A percentile compares a stretch with the other conserved stretches of the same genome.
Evolutionary conservation across 53 echinoderm and acorn worm genomes (phyloP).

Genomic region (Zoroaster sp.): DNA sequence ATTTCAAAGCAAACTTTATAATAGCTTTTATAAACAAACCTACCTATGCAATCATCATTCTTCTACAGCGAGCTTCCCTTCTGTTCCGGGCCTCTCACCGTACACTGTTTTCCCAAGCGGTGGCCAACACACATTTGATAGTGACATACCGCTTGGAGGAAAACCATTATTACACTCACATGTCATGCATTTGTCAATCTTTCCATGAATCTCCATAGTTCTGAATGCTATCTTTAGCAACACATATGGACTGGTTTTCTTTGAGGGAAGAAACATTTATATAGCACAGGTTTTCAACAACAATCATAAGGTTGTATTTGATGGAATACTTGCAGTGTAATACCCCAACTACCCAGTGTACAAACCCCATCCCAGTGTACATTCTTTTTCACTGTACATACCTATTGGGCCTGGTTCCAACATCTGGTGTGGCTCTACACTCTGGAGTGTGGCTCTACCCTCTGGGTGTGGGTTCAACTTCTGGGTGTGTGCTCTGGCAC

Average conservation of each 20-base stretch:
- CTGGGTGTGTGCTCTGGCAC: too few relatives aligned
- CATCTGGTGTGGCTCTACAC: too few relatives aligned
- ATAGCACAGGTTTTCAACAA: too few relatives aligned
- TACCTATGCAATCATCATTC: background rate
- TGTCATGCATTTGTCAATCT: background rate
- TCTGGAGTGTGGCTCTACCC: background rate
- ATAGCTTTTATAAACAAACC: too few relatives aligned
- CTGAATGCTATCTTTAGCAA: background rate
- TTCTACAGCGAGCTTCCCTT: background rate
- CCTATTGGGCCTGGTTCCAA: background rate
- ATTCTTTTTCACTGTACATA: background rate
- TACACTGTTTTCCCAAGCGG: background rate
- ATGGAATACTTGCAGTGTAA: too few relatives aligned
- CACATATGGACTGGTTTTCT: background rate
- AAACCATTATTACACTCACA: background rate
- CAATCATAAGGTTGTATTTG: too few relatives aligned
- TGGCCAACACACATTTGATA: background rate
- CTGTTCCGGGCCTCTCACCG: background rate
- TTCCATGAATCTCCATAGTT: background rate
- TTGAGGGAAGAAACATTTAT: too few relatives aligned
- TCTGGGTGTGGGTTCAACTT: background rate
- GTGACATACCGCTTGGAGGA: background rate
- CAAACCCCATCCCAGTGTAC: too few relatives aligned
- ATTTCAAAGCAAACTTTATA: too few relatives aligned
- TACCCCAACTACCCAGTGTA: too few relatives aligned